A percentile compares a stretch with the other conserved stretches of the same genome.
phyloP scores from a whole-genome alignment of 2,797 vertebrate genomes.

The Poecile montanus region DNA sequence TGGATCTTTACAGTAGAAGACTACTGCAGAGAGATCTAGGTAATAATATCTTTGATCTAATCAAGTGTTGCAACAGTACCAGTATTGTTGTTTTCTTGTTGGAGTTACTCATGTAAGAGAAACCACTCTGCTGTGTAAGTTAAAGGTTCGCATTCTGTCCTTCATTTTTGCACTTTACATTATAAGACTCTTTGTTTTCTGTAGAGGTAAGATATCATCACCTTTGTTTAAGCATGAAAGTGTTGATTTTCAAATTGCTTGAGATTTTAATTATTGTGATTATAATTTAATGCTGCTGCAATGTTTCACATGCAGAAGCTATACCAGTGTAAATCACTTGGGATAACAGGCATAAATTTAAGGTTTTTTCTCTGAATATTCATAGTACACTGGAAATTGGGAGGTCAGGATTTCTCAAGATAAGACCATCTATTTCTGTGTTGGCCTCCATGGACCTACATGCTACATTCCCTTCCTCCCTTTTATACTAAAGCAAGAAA shows the following conservation, averaged over 20 bases:
- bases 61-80: not conserved
- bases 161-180: not conserved
- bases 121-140: not conserved
- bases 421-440: not conserved
- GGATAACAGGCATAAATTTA: not conserved
- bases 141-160: not conserved
- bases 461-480: not conserved
- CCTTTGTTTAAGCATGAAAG: not conserved
- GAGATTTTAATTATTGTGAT: slow-evolving; percentile 17
- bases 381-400: not conserved
- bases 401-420: not conserved
- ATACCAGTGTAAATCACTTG: not conserved
- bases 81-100: not conserved
- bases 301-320: not conserved
- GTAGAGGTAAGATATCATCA: not conserved
- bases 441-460: not conserved
- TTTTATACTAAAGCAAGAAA: not conserved
- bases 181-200: not conserved
- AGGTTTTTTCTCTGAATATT: not conserved
- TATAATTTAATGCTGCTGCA: not conserved
- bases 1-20: not conserved
- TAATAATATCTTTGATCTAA: not conserved
- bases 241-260: slow-evolving; percentile 14
- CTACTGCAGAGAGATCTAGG: not conserved
- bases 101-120: not conserved